Percentiles rank a stretch among this genome's conserved stretches.
These are phyloP conservation scores for Monodelphis domestica DNA, from an alignment of 2,797 vertebrate genomes.

Conservation along the genomic window DNA sequence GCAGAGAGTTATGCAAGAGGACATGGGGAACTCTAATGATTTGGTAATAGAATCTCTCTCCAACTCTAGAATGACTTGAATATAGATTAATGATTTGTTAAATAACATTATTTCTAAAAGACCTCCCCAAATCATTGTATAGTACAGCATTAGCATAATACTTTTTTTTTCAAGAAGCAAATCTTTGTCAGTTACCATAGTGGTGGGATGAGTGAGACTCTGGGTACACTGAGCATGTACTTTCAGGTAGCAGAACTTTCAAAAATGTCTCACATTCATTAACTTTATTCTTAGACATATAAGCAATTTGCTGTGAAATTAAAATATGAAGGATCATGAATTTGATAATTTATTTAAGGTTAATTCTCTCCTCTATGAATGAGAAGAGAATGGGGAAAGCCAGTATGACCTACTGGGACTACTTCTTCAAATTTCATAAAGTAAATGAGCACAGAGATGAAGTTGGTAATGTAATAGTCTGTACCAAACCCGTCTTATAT, in stretches of 20 bases:
- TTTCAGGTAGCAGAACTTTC: not conserved
- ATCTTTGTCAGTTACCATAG: not conserved
- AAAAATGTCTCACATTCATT: not conserved
- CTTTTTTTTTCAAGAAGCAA: not conserved
- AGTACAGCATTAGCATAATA: not conserved
- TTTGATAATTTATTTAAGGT: not conserved
- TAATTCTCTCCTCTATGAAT: not conserved
- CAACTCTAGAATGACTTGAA: not conserved
- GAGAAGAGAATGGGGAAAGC: not conserved
- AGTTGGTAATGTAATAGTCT: not conserved
- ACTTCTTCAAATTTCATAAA: conserved; percentile 6
- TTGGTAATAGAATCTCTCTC: not conserved
- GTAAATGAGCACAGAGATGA: not conserved
- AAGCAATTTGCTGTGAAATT: not conserved
- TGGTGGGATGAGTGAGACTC: not conserved
- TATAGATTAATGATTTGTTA: not conserved
- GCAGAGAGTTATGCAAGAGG: not conserved
- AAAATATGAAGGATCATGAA: not conserved
- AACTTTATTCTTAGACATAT: not conserved
- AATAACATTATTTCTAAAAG: not conserved
- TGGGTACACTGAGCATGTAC: not conserved
- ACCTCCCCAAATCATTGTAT: not conserved
- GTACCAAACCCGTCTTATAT: not conserved
- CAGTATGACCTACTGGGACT: not conserved
- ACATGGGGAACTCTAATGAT: not conserved